Percentiles rank a stretch among this genome's conserved stretches.
Evolutionary conservation across 2,888 invertebrate genomes (phyloP).

Genomic region (Clanis bilineata): DNA sequence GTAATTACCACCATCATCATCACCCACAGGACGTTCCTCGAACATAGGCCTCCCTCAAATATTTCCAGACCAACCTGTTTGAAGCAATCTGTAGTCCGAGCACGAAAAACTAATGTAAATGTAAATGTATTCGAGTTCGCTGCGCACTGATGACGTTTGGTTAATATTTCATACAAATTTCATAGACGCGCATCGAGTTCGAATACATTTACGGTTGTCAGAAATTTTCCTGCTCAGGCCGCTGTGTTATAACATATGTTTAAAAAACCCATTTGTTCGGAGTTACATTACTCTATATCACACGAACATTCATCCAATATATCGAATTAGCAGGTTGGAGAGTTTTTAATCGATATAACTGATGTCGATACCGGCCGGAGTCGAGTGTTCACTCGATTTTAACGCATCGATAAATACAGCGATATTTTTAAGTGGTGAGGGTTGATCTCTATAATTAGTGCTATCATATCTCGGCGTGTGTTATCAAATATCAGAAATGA

Average conservation of each 20-base stretch:
- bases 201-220: too few species aligned
- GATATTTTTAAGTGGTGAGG: constrained; percentile 3
- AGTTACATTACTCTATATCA: background rate
- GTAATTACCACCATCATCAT: too few species aligned
- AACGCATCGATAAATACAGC: constrained; percentile 8
- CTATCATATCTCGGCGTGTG: background rate
- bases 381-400: constrained; percentile 25
- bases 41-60: too few species aligned
- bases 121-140: too few species aligned
- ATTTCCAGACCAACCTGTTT: too few species aligned
- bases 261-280: background rate
- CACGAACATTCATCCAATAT: background rate
- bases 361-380: constrained; percentile 32
- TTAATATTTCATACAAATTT: too few species aligned
- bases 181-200: too few species aligned
- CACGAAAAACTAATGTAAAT: too few species aligned
- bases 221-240: too few species aligned
- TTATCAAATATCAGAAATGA: background rate
- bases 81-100: too few species aligned
- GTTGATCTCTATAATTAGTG: background rate
- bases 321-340: constrained; percentile 18
- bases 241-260: background rate
- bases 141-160: too few species aligned
- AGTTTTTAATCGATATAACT: constrained; percentile 28
- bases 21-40: too few species aligned